Conservation (phyloP, 2,888 invertebrate species). For the Steromphala cineraria region DNA sequence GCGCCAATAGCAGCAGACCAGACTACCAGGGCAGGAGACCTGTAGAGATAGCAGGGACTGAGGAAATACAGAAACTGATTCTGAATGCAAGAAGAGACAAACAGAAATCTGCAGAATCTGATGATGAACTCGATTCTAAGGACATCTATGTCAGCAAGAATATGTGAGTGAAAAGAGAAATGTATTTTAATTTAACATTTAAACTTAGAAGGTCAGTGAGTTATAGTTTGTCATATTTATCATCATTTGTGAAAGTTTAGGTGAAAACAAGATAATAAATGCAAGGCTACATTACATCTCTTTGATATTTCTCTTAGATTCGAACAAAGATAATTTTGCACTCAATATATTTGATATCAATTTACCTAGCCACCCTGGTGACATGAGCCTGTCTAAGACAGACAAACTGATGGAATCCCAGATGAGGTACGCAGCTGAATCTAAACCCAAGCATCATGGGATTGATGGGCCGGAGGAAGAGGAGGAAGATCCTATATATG, state of each 20-base stretch:
- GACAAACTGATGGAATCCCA: slow-evolving; percentile 54
- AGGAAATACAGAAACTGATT: slow-evolving; percentile 51
- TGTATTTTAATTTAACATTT: too few relatives aligned
- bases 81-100: slow-evolving; percentile 5
- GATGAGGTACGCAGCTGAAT: slow-evolving; percentile 18
- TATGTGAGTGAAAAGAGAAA: slow-evolving; percentile 49
- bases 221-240: too few relatives aligned
- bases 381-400: slow-evolving; percentile 51
- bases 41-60: slow-evolving; percentile 47
- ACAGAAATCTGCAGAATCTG: slow-evolving; percentile 26
- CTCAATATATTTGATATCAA: too few relatives aligned
- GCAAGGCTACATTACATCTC: too few relatives aligned
- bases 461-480: slow-evolving; percentile 11
- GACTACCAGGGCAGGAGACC: slow-evolving; percentile 46
- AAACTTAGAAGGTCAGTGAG: too few relatives aligned
- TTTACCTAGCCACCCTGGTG: slow-evolving; percentile 49
- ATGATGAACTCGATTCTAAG: slow-evolving; percentile 23
- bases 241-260: too few relatives aligned
- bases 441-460: background rate
- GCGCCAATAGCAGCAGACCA: slow-evolving; percentile 45
- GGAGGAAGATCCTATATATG: slow-evolving; percentile 43
- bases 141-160: slow-evolving; percentile 48
- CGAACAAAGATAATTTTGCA: too few relatives aligned
- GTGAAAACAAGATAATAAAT: too few relatives aligned
- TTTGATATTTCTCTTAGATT: too few relatives aligned